Evolutionary conservation across 1,140 invertebrate species (phyloP).

Genomic region (Araneus ventricosus): DNA sequence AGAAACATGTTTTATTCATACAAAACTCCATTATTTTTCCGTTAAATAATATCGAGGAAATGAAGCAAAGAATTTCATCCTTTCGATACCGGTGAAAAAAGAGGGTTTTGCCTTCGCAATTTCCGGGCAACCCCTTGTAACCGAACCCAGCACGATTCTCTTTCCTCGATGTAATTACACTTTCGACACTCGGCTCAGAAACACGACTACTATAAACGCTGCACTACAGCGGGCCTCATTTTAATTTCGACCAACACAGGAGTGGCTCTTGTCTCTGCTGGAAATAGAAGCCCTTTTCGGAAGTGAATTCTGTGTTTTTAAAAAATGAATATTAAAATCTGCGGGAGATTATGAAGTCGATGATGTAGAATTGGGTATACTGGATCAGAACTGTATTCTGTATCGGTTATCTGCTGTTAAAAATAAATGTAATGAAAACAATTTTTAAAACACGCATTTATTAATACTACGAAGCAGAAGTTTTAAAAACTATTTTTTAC

Average conservation of each 20-base stretch:
- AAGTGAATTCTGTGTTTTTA: neutral
- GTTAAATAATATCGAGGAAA: neutral
- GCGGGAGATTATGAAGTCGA: neutral
- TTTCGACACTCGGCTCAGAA: slow-evolving; percentile 28
- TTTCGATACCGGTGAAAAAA: neutral
- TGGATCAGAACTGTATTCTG: neutral
- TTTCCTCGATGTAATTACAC: slow-evolving; percentile 31
- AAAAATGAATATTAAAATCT: neutral
- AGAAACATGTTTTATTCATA: neutral
- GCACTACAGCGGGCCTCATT: neutral
- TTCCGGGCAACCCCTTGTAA: slow-evolving; percentile 28
- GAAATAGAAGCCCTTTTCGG: neutral
- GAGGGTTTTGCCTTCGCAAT: neutral
- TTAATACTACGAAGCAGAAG: no score
- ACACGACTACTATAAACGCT: slow-evolving; percentile 11
- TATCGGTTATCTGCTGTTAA: neutral
- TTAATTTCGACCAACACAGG: slow-evolving; percentile 21
- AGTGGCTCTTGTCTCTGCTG: slow-evolving; percentile 3
- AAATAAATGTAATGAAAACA: neutral
- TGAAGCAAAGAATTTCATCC: neutral
- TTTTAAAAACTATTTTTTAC: no score
- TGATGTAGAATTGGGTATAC: no score
- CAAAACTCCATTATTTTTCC: neutral
- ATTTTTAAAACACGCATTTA: no score
- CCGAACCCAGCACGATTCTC: neutral